Conservation (phyloP, 2,113 vertebrate species). For the Apistogramma diplotaenia region DNA sequence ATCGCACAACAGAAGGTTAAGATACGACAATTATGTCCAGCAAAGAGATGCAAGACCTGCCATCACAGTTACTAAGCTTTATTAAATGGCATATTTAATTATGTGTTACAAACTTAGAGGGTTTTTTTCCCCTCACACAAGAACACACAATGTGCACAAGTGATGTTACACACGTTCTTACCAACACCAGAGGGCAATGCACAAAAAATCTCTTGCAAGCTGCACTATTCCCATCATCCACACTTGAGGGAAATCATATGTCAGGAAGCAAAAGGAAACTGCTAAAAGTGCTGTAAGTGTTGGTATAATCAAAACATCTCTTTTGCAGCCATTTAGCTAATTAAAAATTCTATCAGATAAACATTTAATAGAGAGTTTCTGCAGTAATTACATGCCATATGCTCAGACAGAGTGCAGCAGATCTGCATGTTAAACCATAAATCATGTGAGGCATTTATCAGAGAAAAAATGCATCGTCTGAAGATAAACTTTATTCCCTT, state of each 20-base stretch:
- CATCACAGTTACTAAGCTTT: neutral
- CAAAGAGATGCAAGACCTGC: neutral
- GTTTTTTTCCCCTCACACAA: neutral
- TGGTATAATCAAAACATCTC: neutral
- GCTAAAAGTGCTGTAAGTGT: neutral
- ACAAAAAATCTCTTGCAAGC: neutral
- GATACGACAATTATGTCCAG: neutral
- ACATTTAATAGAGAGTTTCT: neutral
- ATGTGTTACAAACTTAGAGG: neutral
- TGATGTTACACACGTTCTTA: neutral
- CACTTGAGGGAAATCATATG: neutral
- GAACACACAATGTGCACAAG: neutral
- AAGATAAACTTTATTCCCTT: too few species aligned
- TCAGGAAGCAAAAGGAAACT: neutral
- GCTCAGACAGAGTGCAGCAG: neutral
- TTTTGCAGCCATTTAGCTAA: neutral
- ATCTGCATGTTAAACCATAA: too few species aligned
- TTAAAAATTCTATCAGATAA: neutral
- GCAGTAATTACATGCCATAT: neutral
- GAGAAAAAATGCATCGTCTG: neutral
- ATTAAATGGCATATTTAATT: neutral
- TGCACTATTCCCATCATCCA: neutral
- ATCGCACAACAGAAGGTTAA: neutral
- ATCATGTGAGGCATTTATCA: neutral
- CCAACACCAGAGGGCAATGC: neutral